Percentiles rank a stretch among this genome's conserved stretches.
Evolutionary conservation across 2,888 invertebrate species (phyloP).

Genomic region (Epinotia bilunana): DNA sequence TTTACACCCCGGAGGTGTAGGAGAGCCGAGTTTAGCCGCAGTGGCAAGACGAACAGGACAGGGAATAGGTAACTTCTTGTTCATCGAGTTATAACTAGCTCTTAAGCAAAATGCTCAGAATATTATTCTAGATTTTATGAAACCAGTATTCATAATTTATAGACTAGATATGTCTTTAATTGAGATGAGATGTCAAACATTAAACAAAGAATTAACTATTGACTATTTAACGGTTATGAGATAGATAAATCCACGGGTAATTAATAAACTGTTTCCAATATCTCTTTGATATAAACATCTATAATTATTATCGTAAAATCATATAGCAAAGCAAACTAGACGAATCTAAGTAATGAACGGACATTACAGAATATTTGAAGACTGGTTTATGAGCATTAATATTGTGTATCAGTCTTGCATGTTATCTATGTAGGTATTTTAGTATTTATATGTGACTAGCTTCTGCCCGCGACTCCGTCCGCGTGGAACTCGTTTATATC

Average conservation of each 20-base stretch:
- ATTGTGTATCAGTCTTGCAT: no score
- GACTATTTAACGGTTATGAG: background rate
- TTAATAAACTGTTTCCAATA: background rate
- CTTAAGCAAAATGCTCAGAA: no score
- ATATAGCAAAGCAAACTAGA: background rate
- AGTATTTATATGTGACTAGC: no score
- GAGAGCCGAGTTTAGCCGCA: no score
- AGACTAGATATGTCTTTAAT: background rate
- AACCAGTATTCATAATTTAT: background rate
- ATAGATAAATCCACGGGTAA: background rate
- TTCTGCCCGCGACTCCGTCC: no score
- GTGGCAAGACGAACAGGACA: no score
- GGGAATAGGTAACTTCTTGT: background rate
- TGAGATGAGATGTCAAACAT: background rate
- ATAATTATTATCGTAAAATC: background rate
- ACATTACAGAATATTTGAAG: no score
- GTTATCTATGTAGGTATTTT: no score
- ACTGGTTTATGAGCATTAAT: no score
- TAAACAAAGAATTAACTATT: background rate
- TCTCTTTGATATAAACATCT: background rate
- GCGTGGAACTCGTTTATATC: no score
- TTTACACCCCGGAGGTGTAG: no score
- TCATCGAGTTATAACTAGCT: background rate
- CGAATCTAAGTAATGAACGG: no score
- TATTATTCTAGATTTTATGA: background rate